Conservation (phyloP, 1,140 invertebrate genomes). For the Scylla paramamosain region DNA sequence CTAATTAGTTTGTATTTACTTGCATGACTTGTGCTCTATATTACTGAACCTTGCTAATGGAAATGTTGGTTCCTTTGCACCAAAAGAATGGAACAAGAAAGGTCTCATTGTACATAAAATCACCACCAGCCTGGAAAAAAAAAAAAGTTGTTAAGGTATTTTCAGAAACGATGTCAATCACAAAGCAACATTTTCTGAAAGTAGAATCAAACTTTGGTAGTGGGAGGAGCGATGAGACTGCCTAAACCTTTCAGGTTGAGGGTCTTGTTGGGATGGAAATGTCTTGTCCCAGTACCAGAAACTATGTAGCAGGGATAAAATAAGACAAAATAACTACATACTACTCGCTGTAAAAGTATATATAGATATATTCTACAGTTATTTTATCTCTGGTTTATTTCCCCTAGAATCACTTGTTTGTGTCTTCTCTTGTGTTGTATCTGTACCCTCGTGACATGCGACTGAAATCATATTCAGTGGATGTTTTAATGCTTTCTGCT, state of each 20-base stretch:
- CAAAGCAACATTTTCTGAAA: slow-evolving; percentile 5
- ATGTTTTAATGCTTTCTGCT: slow-evolving; percentile 69
- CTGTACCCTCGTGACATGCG: slow-evolving; percentile 47
- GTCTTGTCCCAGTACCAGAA: slow-evolving; percentile 2
- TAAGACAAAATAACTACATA: slow-evolving; percentile 3
- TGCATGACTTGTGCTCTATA: slow-evolving; percentile 12
- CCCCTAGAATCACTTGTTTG: slow-evolving; percentile 18
- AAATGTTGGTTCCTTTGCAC: slow-evolving; percentile 11
- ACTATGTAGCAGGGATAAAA: slow-evolving; percentile 14
- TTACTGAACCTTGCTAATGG: background rate
- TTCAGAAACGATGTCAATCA: background rate
- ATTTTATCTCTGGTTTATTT: slow-evolving; percentile 36
- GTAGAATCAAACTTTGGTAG: slow-evolving; percentile 14
- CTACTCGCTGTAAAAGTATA: background rate
- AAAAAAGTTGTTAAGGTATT: background rate
- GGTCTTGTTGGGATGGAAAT: background rate
- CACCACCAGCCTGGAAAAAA: background rate
- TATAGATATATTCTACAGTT: background rate
- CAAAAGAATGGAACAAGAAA: background rate
- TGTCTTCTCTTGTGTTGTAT: slow-evolving; percentile 52
- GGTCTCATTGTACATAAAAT: background rate
- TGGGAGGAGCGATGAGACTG: background rate
- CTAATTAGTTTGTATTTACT: slow-evolving; percentile 24
- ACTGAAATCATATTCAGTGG: slow-evolving; percentile 52
- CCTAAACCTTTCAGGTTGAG: background rate